Percentiles rank a stretch among this genome's conserved stretches.
Evolutionary conservation across 2,888 invertebrate genomes (phyloP).

Genomic region (Drosophila pullipes): DNA sequence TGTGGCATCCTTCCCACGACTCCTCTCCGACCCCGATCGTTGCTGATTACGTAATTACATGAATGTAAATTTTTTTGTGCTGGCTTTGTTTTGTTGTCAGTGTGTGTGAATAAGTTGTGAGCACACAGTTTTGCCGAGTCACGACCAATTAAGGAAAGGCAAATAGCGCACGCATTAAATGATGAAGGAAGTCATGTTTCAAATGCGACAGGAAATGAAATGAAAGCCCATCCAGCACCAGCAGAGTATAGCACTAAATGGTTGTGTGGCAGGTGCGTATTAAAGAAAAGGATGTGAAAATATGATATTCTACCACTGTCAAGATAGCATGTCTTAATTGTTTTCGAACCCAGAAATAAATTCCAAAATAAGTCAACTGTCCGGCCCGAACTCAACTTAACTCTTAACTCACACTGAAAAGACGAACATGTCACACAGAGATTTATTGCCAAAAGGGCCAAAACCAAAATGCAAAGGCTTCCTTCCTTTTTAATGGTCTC

Average conservation of each 20-base stretch:
- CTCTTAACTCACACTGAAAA: conserved; percentile 17
- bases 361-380: conserved; percentile 20
- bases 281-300: conserved; percentile 19
- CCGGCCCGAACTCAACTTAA: neutral
- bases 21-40: neutral
- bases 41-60: conserved; percentile 70
- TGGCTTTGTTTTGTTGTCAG: conserved; percentile 37
- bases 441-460: conserved; percentile 60
- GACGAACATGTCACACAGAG: conserved; percentile 57
- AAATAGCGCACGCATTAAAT: conserved; percentile 42
- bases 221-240: conserved; percentile 10
- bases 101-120: conserved; percentile 2
- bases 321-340: conserved; percentile 8
- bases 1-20: conserved; percentile 31
- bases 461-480: conserved; percentile 43
- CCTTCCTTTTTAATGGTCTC: conserved; percentile 44
- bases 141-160: conserved; percentile 55
- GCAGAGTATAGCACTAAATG: neutral
- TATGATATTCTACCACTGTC: conserved; percentile 7
- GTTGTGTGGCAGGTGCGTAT: conserved; percentile 41
- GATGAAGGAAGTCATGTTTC: conserved; percentile 48
- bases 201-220: conserved; percentile 50
- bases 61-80: conserved; percentile 56
- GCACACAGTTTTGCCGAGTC: conserved; percentile 32
- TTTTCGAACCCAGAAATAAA: conserved; percentile 1